Evolutionary conservation across 2,888 invertebrate species (phyloP).

Genomic region (Poecilus cupreus): DNA sequence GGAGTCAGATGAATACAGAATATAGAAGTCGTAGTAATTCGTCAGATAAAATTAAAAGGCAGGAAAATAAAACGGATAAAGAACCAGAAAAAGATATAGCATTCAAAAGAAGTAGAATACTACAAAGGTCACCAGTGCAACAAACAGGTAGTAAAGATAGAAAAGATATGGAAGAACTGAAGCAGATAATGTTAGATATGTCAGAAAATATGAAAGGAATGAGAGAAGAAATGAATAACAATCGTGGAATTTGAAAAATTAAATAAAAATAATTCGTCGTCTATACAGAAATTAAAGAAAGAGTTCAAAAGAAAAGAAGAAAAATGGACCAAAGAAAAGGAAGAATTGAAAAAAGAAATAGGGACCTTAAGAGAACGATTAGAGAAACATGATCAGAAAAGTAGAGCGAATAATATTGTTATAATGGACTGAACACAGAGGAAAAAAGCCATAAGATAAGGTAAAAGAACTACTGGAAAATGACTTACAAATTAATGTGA

Average conservation of each 20-base stretch:
- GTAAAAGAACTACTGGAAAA: neutral
- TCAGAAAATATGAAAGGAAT: neutral
- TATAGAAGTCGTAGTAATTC: neutral
- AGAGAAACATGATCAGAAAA: neutral
- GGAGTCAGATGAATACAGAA: neutral
- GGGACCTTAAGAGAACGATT: neutral
- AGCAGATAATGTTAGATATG: neutral
- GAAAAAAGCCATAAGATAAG: neutral
- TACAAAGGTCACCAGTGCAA: neutral
- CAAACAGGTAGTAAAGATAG: neutral
- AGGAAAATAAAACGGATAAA: neutral
- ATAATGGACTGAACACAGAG: neutral
- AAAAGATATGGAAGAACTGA: neutral
- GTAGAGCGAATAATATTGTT: neutral
- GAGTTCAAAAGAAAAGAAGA: neutral
- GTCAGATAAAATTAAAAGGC: neutral
- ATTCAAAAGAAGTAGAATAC: neutral
- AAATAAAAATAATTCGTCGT: neutral
- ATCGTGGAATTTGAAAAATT: neutral
- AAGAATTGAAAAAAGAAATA: conserved; percentile 1
- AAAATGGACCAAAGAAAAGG: neutral
- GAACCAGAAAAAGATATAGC: neutral
- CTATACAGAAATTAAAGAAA: neutral
- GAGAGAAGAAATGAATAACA: neutral
- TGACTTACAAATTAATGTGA: neutral